Conservation (phyloP, 2,797 vertebrate species). For the Clarias fuscus region DNA sequence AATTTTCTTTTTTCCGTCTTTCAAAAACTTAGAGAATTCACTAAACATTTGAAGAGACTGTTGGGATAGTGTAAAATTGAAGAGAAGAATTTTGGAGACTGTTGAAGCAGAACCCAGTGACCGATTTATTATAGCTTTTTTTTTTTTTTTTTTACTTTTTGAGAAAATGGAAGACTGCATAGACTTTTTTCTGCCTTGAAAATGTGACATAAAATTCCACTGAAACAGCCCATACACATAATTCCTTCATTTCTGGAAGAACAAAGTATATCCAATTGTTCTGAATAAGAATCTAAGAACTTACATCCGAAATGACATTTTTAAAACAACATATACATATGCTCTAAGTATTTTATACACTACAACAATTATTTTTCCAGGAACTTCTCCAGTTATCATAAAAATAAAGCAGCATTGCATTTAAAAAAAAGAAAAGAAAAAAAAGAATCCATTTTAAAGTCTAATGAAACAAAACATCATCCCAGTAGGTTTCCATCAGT, state of each 20-base stretch:
- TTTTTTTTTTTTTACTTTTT: conserved; percentile 42
- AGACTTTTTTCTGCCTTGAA: conserved; percentile 61
- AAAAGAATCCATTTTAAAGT: conserved; percentile 23
- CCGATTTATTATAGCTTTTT: conserved; percentile 33
- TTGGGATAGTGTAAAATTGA: background rate
- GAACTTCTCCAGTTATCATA: conserved; percentile 61
- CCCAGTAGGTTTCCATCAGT: conserved; percentile 16
- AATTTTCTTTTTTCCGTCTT: background rate
- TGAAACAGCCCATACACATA: background rate
- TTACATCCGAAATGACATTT: conserved; percentile 39
- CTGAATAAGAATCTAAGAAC: conserved; percentile 60
- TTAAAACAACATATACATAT: conserved; percentile 59
- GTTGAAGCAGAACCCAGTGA: conserved; percentile 23
- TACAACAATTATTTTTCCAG: conserved; percentile 67
- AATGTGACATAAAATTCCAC: conserved; percentile 2
- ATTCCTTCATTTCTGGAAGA: conserved; percentile 46
- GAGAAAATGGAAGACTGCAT: conserved; percentile 70
- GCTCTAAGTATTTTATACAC: conserved; percentile 64
- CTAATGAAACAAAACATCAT: conserved; percentile 6
- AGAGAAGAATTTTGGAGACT: background rate
- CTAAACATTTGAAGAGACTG: background rate
- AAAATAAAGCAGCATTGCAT: conserved; percentile 66
- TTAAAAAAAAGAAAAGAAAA: conserved; percentile 55
- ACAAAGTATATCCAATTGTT: conserved; percentile 59
- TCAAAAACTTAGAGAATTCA: background rate